phyloP scores from a whole-genome alignment of 2,113 vertebrate genomes.

The Rattus norvegicus region DNA sequence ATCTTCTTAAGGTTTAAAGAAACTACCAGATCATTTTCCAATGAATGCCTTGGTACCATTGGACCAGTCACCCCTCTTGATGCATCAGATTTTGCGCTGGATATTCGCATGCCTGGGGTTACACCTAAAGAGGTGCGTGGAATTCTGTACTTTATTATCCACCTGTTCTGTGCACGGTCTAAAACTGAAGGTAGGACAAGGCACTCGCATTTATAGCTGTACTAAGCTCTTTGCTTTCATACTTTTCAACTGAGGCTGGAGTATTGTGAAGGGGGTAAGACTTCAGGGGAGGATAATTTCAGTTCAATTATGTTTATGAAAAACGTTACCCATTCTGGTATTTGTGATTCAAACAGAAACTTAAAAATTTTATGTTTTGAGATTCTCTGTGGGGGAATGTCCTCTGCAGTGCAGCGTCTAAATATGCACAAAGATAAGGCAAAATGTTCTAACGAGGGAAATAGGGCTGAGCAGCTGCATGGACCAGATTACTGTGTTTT shows the following conservation, averaged over 20 bases:
- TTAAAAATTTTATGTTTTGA: background rate
- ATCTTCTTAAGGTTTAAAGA: slow-evolving; percentile 89
- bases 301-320: background rate
- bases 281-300: slow-evolving; percentile 1
- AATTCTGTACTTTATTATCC: slow-evolving; percentile 37
- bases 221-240: background rate
- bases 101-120: slow-evolving; percentile 95
- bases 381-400: background rate
- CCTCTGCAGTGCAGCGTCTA: background rate
- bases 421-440: slow-evolving; percentile 46
- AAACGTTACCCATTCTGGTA: slow-evolving; percentile 29
- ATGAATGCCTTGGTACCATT: slow-evolving; percentile 88
- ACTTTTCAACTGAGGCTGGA: background rate
- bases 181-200: background rate
- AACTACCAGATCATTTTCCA: slow-evolving; percentile 84
- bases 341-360: slow-evolving; percentile 58
- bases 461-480: slow-evolving; percentile 38
- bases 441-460: slow-evolving; percentile 58
- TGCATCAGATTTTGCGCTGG: slow-evolving; percentile 92
- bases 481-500: slow-evolving; percentile 34
- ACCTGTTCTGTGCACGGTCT: background rate
- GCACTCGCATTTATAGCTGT: background rate
- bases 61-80: slow-evolving; percentile 86
- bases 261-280: background rate
- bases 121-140: slow-evolving; percentile 90